Conservation (phyloP, 2,888 invertebrate species). For the Kryphioiulus occultus region DNA sequence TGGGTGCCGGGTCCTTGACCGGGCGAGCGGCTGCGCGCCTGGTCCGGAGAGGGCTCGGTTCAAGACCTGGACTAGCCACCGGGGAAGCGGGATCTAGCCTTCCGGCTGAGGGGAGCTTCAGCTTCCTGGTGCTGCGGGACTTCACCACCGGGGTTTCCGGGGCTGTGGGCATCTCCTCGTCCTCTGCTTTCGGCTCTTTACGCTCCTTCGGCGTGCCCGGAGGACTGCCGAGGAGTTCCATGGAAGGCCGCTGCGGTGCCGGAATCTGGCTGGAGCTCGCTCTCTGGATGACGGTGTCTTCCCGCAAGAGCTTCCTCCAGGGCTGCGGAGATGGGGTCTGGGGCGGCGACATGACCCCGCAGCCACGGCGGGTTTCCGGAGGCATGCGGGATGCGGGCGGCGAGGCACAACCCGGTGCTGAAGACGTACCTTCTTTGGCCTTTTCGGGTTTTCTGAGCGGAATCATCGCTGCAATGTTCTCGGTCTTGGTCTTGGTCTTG, state of each 20-base stretch:
- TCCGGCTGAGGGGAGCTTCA: slow-evolving; percentile 45
- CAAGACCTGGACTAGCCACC: background rate
- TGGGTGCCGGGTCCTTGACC: slow-evolving; percentile 49
- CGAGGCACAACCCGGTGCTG: background rate
- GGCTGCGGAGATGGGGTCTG: background rate
- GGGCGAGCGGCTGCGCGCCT: background rate
- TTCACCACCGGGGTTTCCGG: slow-evolving; percentile 49
- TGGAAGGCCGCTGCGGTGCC: background rate
- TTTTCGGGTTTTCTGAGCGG: background rate
- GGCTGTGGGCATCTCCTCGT: background rate
- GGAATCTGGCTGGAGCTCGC: background rate
- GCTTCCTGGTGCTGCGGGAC: slow-evolving; percentile 49
- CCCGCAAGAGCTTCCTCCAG: slow-evolving; percentile 39
- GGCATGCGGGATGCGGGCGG: background rate
- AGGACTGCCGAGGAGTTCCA: background rate
- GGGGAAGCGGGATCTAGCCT: background rate
- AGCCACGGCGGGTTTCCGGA: background rate
- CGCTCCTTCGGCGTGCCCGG: background rate
- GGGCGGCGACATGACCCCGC: slow-evolving; percentile 6
- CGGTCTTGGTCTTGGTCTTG: background rate
- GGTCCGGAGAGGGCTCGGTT: background rate
- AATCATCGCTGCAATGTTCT: background rate
- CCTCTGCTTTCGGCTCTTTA: background rate
- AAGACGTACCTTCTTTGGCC: background rate
- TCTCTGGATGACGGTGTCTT: background rate